Percentiles rank a stretch among this genome's conserved stretches.
These are phyloP conservation scores for Neotoxoptera formosana DNA, from an alignment of 1,140 invertebrate species.

Conservation along the genomic window DNA sequence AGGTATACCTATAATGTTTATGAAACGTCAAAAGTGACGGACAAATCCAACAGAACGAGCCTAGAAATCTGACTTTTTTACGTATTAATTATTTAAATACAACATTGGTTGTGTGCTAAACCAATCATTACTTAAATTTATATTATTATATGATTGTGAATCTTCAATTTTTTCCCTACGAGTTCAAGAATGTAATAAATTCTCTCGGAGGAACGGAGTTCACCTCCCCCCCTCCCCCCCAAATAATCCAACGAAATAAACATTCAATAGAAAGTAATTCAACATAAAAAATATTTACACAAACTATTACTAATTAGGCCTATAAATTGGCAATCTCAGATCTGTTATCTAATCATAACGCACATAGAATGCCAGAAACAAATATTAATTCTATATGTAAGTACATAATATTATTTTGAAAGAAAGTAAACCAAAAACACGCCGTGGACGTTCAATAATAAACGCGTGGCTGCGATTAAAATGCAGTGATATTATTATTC, in stretches of 20 bases:
- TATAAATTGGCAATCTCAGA: background rate
- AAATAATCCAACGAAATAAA: too few species aligned
- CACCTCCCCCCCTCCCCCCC: too few species aligned
- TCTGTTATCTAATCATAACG: too few species aligned
- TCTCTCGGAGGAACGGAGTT: background rate
- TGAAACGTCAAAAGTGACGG: background rate
- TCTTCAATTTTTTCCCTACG: background rate
- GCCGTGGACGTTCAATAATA: background rate
- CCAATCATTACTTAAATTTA: background rate
- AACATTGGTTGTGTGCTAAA: background rate
- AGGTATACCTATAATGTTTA: background rate
- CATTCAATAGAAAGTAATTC: too few species aligned
- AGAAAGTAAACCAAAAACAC: background rate
- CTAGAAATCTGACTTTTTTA: background rate
- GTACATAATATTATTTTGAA: background rate
- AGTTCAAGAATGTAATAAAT: background rate
- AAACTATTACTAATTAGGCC: background rate
- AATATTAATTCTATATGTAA: background rate
- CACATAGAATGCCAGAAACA: background rate
- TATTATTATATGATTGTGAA: background rate
- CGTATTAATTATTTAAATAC: background rate
- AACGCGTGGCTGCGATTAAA: background rate
- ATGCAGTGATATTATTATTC: background rate
- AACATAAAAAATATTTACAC: too few species aligned
- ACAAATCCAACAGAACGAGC: background rate